Evolutionary conservation across 2,113 vertebrate genomes (phyloP), one percentile per base, ranked within the genome.

Genomic region (mouse (Mus musculus)): DNA sequence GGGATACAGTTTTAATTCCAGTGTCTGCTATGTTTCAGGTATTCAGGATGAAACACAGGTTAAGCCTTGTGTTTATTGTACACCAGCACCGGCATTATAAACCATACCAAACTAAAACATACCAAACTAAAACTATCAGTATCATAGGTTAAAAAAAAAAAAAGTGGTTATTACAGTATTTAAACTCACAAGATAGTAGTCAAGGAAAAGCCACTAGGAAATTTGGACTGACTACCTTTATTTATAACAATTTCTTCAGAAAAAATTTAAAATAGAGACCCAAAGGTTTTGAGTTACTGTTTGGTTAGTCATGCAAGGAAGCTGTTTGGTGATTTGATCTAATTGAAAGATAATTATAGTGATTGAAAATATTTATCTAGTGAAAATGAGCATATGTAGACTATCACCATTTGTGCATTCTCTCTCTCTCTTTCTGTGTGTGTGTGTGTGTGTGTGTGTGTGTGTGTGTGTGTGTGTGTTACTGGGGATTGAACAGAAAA

Each of bases 251-350:
- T 93, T 91, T 88, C 71, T 92, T 75, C 36, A 80, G 42, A 52
- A 89, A 89, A 86, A 39, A 71, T 56, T 49, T 63, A 69, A 33
- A 90, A 49, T 17, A 65, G 82, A 39, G 9, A 81, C 63, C 42
- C 17, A 65, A 69, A 49, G 22, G 85, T 94, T 89, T 36, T 76
- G 36, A 75, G 28, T 69, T n/a, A 63, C 59, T 91, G 39, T 30
- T 89, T 93, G 84, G 36, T 75, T 84, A 87, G 36, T 88, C 65
- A 85, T 94, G 19, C 20, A 71, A 30, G 65, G 90, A 93, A 86
- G 26, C 0, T n/a, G 77, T 56, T 78, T 95, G 56, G 14, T 54
- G 30, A 56, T 71, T 69, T 84, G 56, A 84, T 11, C 36, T 89
- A 61, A 71, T 67, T 90, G 71, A 82, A 65, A 87, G 11, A 61